A percentile compares a stretch with the other conserved stretches of the same genome.
Evolutionary conservation across 2,113 vertebrate species (phyloP).

Genomic region (Pyxicephalus adspersus): DNA sequence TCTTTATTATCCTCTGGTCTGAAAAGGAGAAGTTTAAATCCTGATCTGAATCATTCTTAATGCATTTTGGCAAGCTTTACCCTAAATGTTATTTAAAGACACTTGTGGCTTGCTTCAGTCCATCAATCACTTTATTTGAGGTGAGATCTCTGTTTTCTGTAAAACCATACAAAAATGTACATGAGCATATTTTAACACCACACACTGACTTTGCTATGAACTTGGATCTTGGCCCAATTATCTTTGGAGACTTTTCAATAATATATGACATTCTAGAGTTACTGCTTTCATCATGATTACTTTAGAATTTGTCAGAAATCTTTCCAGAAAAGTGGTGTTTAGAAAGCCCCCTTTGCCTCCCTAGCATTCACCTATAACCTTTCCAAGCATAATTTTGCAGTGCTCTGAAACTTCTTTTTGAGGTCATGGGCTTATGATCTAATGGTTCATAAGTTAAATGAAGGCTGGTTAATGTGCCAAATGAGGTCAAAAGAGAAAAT

Average conservation of each 20-base stretch:
- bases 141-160: too few species aligned
- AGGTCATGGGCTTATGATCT: conserved; percentile 30
- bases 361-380: conserved; percentile 31
- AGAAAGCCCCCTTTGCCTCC: not conserved
- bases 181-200: not conserved
- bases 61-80: too few species aligned
- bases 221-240: not conserved
- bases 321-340: conserved; percentile 10
- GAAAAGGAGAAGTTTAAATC: too few species aligned
- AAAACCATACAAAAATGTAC: too few species aligned
- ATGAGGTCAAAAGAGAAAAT: conserved; percentile 23
- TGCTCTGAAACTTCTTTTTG: not conserved
- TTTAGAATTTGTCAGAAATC: not conserved
- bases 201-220: conserved; percentile 1
- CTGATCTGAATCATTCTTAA: too few species aligned
- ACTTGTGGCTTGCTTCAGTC: too few species aligned
- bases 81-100: too few species aligned
- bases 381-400: conserved; percentile 8
- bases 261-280: not conserved
- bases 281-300: not conserved
- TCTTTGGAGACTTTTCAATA: conserved; percentile 13
- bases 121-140: too few species aligned
- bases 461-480: conserved; percentile 5
- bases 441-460: not conserved
- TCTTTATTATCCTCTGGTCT: too few species aligned